These are phyloP conservation scores for Candidula unifasciata DNA, from an alignment of 2,888 invertebrate genomes.

Conservation along the genomic window DNA sequence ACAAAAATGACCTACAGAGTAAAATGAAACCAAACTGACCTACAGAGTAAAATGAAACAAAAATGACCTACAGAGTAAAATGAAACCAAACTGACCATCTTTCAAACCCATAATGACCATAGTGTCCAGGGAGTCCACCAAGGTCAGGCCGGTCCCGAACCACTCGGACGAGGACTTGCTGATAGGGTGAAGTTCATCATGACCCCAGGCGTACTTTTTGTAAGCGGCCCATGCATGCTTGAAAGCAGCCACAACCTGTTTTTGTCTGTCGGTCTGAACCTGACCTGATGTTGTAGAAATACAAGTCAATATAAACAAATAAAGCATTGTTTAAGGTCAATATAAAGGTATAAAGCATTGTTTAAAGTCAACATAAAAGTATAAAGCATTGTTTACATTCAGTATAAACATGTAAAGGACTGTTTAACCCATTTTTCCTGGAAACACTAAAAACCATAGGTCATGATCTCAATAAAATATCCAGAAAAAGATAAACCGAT, in stretches of 20 bases:
- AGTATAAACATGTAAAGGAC: too few species aligned
- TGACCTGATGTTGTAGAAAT: constrained; percentile 71
- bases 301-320: too few species aligned
- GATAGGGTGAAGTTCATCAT: constrained; percentile 95
- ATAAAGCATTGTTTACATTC: too few species aligned
- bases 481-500: too few species aligned
- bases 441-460: too few species aligned
- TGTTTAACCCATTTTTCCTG: too few species aligned
- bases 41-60: neutral
- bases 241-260: constrained; percentile 91
- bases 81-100: constrained; percentile 82
- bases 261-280: constrained; percentile 88
- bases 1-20: too few species aligned
- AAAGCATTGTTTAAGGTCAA: too few species aligned
- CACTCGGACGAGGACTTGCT: constrained; percentile 91
- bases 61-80: neutral
- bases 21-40: neutral
- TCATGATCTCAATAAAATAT: too few species aligned
- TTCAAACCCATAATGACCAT: constrained; percentile 96
- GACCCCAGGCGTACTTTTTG: constrained; percentile 96
- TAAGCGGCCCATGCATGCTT: constrained; percentile 96
- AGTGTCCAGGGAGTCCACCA: constrained; percentile 96
- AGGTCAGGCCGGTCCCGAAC: constrained; percentile 97
- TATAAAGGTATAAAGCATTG: too few species aligned
- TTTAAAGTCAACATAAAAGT: too few species aligned